Percentiles rank a stretch among this genome's conserved stretches.
Evolutionary conservation across 2,797 vertebrate species (phyloP).

Genomic region (Microcaecilia unicolor): DNA sequence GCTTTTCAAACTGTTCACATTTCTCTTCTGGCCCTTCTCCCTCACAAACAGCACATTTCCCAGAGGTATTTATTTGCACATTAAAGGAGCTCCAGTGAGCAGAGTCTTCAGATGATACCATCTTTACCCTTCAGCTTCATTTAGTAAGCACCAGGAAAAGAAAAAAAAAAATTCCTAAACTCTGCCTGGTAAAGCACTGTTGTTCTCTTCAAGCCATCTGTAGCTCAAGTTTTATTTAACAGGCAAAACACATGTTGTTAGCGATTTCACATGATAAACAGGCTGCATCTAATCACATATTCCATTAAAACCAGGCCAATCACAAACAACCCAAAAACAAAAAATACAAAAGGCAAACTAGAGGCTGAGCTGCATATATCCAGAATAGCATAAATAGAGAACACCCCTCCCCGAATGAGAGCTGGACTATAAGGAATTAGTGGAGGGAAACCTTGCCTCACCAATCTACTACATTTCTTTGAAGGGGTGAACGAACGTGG

Average conservation of each 20-base stretch:
- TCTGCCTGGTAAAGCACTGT: conserved; percentile 12
- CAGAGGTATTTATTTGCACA: not conserved
- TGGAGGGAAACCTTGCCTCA: too few relatives aligned
- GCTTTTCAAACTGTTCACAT: too few relatives aligned
- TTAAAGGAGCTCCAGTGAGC: not conserved
- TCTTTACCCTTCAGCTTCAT: too few relatives aligned
- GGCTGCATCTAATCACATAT: not conserved
- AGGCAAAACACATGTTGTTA: not conserved
- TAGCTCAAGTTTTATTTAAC: too few relatives aligned
- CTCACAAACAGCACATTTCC: not conserved
- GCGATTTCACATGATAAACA: not conserved
- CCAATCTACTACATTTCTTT: too few relatives aligned
- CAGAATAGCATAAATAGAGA: conserved; percentile 3
- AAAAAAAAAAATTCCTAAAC: not conserved
- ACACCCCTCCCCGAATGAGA: not conserved
- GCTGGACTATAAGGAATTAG: not conserved
- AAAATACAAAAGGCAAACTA: not conserved
- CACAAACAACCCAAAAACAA: not conserved
- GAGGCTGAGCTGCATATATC: not conserved
- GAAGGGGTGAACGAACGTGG: too few relatives aligned
- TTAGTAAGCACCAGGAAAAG: too few relatives aligned
- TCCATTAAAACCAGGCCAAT: not conserved
- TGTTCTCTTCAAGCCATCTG: too few relatives aligned
- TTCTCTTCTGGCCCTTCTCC: not conserved
- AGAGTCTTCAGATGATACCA: too few relatives aligned